Evolutionary conservation across 2,888 invertebrate species (phyloP), one percentile per base, ranked within the genome.

Genomic region (Octodonta nipae): DNA sequence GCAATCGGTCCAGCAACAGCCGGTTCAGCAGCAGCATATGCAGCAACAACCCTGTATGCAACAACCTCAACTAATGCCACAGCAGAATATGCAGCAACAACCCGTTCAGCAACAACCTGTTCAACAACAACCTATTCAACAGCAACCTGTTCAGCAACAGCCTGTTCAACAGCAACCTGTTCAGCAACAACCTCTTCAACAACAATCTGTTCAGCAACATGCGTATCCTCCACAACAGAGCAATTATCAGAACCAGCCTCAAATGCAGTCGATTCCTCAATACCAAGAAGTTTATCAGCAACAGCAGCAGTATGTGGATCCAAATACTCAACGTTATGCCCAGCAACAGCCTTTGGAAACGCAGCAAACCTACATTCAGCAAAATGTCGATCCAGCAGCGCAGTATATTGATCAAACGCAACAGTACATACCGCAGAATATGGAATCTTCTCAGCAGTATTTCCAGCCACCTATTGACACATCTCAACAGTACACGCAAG

Each of bases 171-270:
- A 46, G 13, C 37, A 43, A 3, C 14, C 35, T 20, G 35, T 25
- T 15, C 30, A 33, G 55, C 48, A 65, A 66, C 41, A 66, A 65
- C 33, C 42, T 24, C 41, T 37, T 31, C 46, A 44, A 26, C 43
- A 45, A 30, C 43, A 45, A 16, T 35, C 37, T 29, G 15, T 30
- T 11, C 34, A 38, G 8, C 38, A 33, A 32, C 30, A 30, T 17
- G 32, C 33, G 8, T 33, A 34, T 29, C 40, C 15, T 15, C 14
- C 26, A 32, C 37, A 13, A 20, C 28, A 31, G 12, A 13, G n/a
- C n/a, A 11, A 24, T 16, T 4, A 13, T 3, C 15, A 22, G 13
- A 5, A 13, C 8, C 33, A 40, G 34, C 35, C 35, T 22, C 32
- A 32, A 13, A 32, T 36, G 13, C 44, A 42, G 26, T n/a, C n/a